phyloP scores from a whole-genome alignment of 2,113 vertebrate species.

The Toxotes jaculatrix region DNA sequence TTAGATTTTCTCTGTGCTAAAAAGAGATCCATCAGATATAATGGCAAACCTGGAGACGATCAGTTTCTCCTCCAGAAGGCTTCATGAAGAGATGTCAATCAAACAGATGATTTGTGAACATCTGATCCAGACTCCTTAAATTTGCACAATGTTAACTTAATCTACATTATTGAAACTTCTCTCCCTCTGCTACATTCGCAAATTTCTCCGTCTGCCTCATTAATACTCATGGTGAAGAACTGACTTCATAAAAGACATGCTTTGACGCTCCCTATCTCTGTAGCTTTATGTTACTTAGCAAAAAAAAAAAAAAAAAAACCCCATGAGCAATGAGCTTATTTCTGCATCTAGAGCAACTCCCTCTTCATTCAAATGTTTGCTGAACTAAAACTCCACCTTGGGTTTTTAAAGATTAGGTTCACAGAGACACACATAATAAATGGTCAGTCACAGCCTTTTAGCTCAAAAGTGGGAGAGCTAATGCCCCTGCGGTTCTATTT shows the following conservation, averaged over 20 bases:
- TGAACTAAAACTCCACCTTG: conserved; percentile 20
- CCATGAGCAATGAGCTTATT: conserved; percentile 23
- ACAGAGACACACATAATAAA: conserved; percentile 26
- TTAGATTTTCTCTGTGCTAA: conserved; percentile 24
- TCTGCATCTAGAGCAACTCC: conserved; percentile 17
- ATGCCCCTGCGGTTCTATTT: background rate
- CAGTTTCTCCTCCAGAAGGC: background rate
- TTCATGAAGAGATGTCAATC: conserved; percentile 27
- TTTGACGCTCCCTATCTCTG: conserved; percentile 22
- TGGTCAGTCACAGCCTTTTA: conserved; percentile 33
- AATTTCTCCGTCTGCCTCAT: conserved; percentile 35
- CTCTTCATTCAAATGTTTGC: conserved; percentile 15
- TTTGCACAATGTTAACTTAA: conserved; percentile 42
- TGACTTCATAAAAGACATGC: conserved; percentile 33
- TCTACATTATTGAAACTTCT: conserved; percentile 36
- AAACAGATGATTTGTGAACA: conserved; percentile 30
- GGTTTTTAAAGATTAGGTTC: conserved; percentile 28
- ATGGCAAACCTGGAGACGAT: conserved; percentile 28
- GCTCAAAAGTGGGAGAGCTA: conserved; percentile 37
- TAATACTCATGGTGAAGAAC: conserved; percentile 15
- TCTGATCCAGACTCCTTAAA: conserved; percentile 39
- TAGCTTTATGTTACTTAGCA: conserved; percentile 21
- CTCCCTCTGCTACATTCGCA: conserved; percentile 29
- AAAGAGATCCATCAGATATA: conserved; percentile 27
- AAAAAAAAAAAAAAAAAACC: background rate